Base-by-base conservation (phyloP, 2,888 invertebrate genomes). In the Hemistola chrysoprasaria region DNA sequence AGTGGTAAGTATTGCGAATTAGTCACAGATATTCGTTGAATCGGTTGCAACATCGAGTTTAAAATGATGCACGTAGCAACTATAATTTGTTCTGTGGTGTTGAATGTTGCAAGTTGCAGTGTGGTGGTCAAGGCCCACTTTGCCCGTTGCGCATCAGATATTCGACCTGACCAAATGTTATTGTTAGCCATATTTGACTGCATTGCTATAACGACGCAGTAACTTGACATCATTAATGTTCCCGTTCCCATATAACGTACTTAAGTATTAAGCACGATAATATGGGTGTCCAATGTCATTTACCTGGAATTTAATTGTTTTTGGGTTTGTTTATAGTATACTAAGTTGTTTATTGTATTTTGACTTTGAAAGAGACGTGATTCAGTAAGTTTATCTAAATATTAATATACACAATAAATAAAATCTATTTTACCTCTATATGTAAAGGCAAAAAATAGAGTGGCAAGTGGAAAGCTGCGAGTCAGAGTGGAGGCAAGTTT, bases 41-140 rank as follows among this genome's bases (percentile, higher is more conserved):
- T 43, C 32, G 11, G 6, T 16, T 3, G 4, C 16, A 16, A 16
- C 16, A 16, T 16, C n/a, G 16, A 16, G 16, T 16, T 16, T 16
- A 4, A 16, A 16, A 16, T 16, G 16, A 62, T 60, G 53, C 46
- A 59, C 50, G 57, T 52, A 45, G 41, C 45, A 22, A 53, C 53
- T 46, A 31, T 29, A 22, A 32, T 27, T 37, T 32, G 22, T 32
- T 32, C 48, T 48, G 45, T 35, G 26, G 35, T 24, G 16, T 23
- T 31, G 31, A 48, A 34, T 50, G 38, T 56, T 60, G 53, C 49
- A 72, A 64, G 60, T 64, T 52, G 63, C 53, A 56, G 53, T 52
- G 34, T 29, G 51, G 62, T 75, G 83, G 85, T 83, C 85, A 85
- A 85, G 85, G 85, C 58, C 78, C 62, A 62, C 63, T 60, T 16